Percentiles rank a stretch among this genome's conserved stretches.
phyloP scores from a whole-genome alignment of 2,113 vertebrate species.

The Gymnogyps californianus region DNA sequence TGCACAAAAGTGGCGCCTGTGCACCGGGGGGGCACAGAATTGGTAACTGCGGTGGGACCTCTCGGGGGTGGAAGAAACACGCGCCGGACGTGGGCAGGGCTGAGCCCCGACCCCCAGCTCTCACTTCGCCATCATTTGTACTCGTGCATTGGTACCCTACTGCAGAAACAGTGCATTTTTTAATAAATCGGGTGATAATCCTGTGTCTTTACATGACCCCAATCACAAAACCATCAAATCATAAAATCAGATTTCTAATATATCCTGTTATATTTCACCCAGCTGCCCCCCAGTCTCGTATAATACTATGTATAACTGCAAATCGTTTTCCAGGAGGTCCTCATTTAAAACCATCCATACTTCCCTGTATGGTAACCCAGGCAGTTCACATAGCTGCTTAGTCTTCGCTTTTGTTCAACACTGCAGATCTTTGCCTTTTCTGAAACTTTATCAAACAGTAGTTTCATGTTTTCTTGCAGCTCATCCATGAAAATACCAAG shows the following conservation, averaged over 20 bases:
- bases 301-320: fast-evolving
- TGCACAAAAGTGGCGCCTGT: no score
- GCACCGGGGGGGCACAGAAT: fast-evolving
- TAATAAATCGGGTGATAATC: fast-evolving
- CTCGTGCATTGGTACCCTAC: fast-evolving
- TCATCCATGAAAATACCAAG: not conserved
- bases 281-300: not conserved
- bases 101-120: not conserved
- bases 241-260: fast-evolving
- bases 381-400: not conserved
- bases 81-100: no score
- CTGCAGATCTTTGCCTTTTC: not conserved
- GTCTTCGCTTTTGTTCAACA: not conserved
- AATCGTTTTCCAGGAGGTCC: not conserved
- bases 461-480: not conserved
- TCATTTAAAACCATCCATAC: fast-evolving
- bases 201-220: not conserved
- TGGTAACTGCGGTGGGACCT: not conserved
- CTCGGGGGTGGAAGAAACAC: not conserved
- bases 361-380: not conserved
- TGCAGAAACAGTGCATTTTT: fast-evolving
- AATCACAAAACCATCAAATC: not conserved
- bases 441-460: not conserved
- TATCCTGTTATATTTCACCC: not conserved
- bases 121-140: fast-evolving